phyloP scores from a whole-genome alignment of 2,113 vertebrate species.

The Ascaphus truei region DNA sequence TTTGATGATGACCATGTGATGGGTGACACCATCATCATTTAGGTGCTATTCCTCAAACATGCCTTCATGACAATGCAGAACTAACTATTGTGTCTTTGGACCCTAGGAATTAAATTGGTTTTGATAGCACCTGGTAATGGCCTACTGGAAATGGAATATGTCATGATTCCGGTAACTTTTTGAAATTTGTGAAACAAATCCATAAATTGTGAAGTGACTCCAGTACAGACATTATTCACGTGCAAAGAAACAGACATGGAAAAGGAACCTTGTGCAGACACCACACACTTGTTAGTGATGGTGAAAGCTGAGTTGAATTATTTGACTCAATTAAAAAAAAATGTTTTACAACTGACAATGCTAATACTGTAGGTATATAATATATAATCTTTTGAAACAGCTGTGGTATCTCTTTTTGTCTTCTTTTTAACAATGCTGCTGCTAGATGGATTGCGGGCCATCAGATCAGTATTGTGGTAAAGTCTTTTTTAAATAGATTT shows the following conservation, averaged over 20 bases:
- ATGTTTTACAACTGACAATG: not conserved
- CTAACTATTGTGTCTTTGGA: not conserved
- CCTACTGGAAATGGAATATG: conserved; percentile 76
- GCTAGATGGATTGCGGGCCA: not conserved
- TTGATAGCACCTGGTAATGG: conserved; percentile 81
- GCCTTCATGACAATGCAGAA: not conserved
- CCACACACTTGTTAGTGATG: too few relatives aligned
- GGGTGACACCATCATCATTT: too few relatives aligned
- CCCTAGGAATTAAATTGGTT: conserved; percentile 61
- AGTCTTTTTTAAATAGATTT: not conserved
- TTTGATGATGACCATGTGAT: too few relatives aligned
- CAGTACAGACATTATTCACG: too few relatives aligned
- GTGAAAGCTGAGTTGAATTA: not conserved
- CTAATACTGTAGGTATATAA: not conserved
- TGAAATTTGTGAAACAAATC: conserved; percentile 39
- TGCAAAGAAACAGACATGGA: too few relatives aligned
- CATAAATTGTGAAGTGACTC: not conserved
- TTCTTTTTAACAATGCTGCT: too few relatives aligned
- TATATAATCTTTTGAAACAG: not conserved
- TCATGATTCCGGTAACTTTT: conserved; percentile 64
- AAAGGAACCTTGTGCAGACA: too few relatives aligned
- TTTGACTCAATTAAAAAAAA: not conserved
- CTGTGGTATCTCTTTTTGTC: not conserved
- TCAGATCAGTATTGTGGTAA: not conserved
- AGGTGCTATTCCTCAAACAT: too few relatives aligned